Percentiles rank a stretch among this genome's conserved stretches.
These are phyloP conservation scores for Iguana delicatissima DNA, from an alignment of 2,797 vertebrate genomes.

Conservation along the genomic window DNA sequence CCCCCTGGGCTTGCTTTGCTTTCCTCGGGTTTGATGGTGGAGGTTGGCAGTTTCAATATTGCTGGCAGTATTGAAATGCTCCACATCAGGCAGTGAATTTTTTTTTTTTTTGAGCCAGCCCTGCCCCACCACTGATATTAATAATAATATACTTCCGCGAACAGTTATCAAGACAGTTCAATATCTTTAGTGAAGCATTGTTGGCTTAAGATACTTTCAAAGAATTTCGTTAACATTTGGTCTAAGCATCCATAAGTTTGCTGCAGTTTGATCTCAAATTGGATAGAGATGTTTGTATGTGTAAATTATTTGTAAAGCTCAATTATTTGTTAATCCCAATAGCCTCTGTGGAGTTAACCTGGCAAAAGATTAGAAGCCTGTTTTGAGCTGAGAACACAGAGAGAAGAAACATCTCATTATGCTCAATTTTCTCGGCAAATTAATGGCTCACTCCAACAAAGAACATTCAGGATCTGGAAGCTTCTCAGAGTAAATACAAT, in stretches of 20 bases:
- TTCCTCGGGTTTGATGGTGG: neutral
- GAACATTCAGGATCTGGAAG: neutral
- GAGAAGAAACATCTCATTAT: neutral
- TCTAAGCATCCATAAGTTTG: constrained; percentile 22
- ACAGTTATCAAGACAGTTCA: constrained; percentile 9
- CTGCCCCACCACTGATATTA: neutral
- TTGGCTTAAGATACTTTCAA: neutral
- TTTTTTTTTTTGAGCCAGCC: neutral
- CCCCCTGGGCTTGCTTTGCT: neutral
- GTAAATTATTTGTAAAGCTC: constrained; percentile 12
- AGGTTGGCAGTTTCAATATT: neutral
- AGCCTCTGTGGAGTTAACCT: constrained; percentile 4
- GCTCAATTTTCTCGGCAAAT: constrained; percentile 23
- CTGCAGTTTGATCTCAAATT: constrained; percentile 25
- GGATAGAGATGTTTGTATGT: constrained; percentile 4
- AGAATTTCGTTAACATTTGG: neutral
- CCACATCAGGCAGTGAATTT: neutral
- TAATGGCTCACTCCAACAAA: neutral
- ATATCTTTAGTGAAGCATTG: neutral
- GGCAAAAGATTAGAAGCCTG: constrained; percentile 18
- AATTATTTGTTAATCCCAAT: constrained; percentile 19
- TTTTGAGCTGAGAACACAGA: constrained; percentile 27
- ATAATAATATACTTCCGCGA: neutral
- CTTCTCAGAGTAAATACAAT: constrained; percentile 3
- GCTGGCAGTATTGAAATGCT: neutral